Percentiles rank a stretch among this genome's conserved stretches.
Conservation (phyloP, 2,888 invertebrate species). For the Syrista parreyssii region DNA sequence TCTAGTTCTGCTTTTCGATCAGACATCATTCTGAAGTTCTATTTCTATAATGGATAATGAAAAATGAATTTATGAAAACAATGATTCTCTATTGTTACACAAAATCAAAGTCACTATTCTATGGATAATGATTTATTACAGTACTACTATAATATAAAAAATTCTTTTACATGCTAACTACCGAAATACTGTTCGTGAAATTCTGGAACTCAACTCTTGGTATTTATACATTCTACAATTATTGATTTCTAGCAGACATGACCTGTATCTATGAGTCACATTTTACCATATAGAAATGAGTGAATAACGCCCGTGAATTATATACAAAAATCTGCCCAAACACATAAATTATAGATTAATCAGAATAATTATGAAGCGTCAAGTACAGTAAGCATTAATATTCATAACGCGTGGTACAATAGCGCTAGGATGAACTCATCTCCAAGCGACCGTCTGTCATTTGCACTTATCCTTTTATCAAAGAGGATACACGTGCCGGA, state of each 20-base stretch:
- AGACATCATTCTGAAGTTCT: conserved; percentile 71
- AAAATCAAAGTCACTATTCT: neutral
- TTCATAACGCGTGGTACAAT: conserved; percentile 3
- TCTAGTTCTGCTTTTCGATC: conserved; percentile 94
- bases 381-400: neutral
- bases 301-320: neutral
- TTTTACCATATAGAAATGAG: neutral
- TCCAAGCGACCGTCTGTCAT: neutral
- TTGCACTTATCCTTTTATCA: neutral
- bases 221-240: neutral
- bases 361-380: neutral
- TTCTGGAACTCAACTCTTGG: neutral
- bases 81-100: neutral
- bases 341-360: neutral
- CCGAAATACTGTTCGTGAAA: neutral
- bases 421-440: neutral
- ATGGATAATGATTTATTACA: neutral
- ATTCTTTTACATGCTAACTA: neutral
- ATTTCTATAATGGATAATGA: conserved; percentile 15
- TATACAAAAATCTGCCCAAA: neutral
- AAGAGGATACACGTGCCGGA: neutral
- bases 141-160: neutral
- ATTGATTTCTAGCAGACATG: conserved; percentile 1
- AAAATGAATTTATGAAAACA: neutral
- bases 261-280: conserved; percentile 2